Conservation (phyloP, 2,113 vertebrate species). For the Nicator chloris region DNA sequence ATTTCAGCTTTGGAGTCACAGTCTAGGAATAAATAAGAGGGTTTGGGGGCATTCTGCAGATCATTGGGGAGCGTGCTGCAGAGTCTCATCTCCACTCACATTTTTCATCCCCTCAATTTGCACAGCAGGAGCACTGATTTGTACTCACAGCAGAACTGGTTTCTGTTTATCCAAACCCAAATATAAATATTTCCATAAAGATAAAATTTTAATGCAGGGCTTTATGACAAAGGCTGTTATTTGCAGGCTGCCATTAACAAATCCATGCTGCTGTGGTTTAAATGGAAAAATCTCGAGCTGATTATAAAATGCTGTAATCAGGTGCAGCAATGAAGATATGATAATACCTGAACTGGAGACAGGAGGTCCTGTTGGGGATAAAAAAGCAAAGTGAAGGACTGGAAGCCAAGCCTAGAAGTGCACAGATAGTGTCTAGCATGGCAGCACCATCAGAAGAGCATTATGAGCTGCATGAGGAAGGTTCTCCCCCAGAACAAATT, state of each 20-base stretch:
- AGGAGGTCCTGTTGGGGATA: neutral
- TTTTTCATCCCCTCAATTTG: neutral
- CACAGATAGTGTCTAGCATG: neutral
- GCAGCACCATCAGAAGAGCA: neutral
- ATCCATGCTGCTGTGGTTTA: neutral
- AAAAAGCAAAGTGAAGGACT: neutral
- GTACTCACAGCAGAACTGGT: neutral
- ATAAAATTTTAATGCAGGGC: conserved; percentile 21
- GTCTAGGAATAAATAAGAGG: neutral
- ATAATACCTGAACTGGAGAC: neutral
- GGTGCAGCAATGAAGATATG: neutral
- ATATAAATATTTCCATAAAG: conserved; percentile 33
- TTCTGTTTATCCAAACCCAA: conserved; percentile 12
- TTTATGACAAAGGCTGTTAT: conserved; percentile 1
- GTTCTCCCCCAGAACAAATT: neutral
- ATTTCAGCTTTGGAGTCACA: neutral
- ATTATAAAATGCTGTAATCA: neutral
- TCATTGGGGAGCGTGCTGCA: neutral
- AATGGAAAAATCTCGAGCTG: neutral
- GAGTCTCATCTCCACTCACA: neutral
- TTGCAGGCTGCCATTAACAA: conserved; percentile 10
- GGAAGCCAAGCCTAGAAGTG: neutral
- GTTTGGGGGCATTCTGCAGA: neutral
- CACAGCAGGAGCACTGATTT: neutral
- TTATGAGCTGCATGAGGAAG: accelerated